Percentiles rank a stretch among this genome's conserved stretches.
These are phyloP conservation scores for Chrysolina haemoptera DNA, from an alignment of 2,888 invertebrate genomes.

Conservation along the genomic window DNA sequence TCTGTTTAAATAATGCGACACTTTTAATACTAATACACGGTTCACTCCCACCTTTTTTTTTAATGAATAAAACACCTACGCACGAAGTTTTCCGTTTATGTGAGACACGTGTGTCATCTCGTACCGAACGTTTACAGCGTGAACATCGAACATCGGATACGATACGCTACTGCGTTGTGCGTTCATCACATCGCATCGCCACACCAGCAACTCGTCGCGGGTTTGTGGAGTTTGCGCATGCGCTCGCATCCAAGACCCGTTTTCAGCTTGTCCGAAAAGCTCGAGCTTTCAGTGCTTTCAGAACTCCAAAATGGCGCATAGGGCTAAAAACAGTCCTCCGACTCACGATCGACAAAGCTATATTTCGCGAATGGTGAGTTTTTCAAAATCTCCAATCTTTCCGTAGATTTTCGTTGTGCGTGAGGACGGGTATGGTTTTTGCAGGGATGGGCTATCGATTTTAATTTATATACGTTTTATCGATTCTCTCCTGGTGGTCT, in stretches of 20 bases:
- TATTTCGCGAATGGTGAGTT: slow-evolving; percentile 65
- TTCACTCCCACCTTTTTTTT: no score
- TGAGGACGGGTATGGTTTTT: slow-evolving; percentile 36
- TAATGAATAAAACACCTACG: no score
- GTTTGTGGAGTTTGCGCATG: slow-evolving; percentile 26
- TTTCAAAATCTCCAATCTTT: slow-evolving; percentile 32
- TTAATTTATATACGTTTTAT: slow-evolving; percentile 49
- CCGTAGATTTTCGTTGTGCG: slow-evolving; percentile 17
- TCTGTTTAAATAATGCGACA: no score
- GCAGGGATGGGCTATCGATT: slow-evolving; percentile 46
- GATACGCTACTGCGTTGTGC: slow-evolving; percentile 2
- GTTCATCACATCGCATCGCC: neutral
- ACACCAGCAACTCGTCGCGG: slow-evolving; percentile 5
- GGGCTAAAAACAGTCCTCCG: slow-evolving; percentile 59
- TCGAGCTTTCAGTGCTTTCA: slow-evolving; percentile 51
- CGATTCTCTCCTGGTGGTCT: slow-evolving; percentile 38
- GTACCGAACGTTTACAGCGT: neutral
- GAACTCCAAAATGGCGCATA: slow-evolving; percentile 65
- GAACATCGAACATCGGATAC: neutral
- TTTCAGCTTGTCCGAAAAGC: slow-evolving; percentile 46
- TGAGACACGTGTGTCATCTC: neutral
- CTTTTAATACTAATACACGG: no score
- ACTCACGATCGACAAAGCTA: slow-evolving; percentile 60
- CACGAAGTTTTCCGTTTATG: no score
- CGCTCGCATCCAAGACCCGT: slow-evolving; percentile 33